A percentile compares a stretch with the other conserved stretches of the same genome.
Evolutionary conservation across 2,113 vertebrate species (phyloP).

Genomic region (Martes martes): DNA sequence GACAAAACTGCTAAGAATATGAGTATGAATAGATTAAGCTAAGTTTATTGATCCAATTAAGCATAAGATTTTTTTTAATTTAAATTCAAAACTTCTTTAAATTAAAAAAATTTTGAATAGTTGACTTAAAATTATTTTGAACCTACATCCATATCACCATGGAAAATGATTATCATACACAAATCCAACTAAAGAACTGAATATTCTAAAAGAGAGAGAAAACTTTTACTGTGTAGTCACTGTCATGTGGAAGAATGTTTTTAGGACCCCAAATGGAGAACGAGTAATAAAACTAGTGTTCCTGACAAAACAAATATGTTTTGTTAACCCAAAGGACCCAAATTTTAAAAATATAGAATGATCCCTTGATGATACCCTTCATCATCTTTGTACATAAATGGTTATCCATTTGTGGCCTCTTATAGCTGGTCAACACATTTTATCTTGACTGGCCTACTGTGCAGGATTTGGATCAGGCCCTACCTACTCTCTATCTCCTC

Average conservation of each 20-base stretch:
- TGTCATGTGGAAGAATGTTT: neutral
- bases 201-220: neutral
- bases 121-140: conserved; percentile 27
- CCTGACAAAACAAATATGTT: neutral
- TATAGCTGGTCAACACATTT: neutral
- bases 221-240: neutral
- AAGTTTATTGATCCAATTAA: conserved; percentile 5
- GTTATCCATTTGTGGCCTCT: neutral
- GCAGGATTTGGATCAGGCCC: neutral
- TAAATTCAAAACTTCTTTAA: neutral
- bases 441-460: neutral
- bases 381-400: neutral
- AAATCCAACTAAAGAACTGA: neutral
- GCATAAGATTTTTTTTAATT: neutral
- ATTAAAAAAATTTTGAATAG: neutral
- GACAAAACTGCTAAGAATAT: neutral
- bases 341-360: neutral
- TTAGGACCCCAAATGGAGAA: neutral
- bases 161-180: neutral
- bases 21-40: neutral
- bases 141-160: neutral
- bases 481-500: neutral
- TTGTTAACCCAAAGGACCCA: neutral
- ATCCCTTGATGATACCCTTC: neutral
- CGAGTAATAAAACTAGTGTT: neutral